Conservation (phyloP, 2,113 vertebrate species). For the Terrapene triunguis region DNA sequence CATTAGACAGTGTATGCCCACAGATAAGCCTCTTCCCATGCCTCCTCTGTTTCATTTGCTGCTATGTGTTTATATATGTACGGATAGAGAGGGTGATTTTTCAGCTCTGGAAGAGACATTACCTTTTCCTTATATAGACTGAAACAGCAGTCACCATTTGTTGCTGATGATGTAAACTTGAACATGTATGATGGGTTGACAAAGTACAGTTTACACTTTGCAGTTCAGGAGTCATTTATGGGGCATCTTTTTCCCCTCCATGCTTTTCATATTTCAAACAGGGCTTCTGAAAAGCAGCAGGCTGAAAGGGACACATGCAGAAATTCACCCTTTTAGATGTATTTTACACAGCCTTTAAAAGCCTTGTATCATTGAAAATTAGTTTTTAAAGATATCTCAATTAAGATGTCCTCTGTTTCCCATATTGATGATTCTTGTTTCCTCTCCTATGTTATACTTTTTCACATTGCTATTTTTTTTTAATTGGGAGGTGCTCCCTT, state of each 20-base stretch:
- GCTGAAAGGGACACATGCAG: not conserved
- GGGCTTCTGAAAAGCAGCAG: not conserved
- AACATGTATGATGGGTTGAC: not conserved
- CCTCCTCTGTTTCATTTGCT: not conserved
- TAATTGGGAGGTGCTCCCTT: not conserved
- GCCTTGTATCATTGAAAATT: not conserved
- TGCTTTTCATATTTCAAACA: not conserved
- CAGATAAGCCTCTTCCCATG: not conserved
- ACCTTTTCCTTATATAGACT: not conserved
- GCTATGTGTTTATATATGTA: not conserved
- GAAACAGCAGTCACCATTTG: not conserved
- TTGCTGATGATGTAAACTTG: not conserved
- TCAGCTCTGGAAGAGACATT: accelerated
- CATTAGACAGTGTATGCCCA: not conserved
- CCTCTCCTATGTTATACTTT: not conserved
- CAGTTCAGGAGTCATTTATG: constrained; percentile 6
- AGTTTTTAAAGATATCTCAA: not conserved
- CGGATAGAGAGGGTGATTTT: not conserved
- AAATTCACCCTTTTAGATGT: not conserved
- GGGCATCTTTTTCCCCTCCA: not conserved
- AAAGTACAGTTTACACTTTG: not conserved
- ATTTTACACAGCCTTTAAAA: not conserved
- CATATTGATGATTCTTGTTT: not conserved
- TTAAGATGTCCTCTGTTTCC: not conserved
- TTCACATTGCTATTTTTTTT: not conserved